These are phyloP conservation scores for Hemiscyllium ocellatum DNA, from an alignment of 2,113 vertebrate species.

Conservation along the genomic window DNA sequence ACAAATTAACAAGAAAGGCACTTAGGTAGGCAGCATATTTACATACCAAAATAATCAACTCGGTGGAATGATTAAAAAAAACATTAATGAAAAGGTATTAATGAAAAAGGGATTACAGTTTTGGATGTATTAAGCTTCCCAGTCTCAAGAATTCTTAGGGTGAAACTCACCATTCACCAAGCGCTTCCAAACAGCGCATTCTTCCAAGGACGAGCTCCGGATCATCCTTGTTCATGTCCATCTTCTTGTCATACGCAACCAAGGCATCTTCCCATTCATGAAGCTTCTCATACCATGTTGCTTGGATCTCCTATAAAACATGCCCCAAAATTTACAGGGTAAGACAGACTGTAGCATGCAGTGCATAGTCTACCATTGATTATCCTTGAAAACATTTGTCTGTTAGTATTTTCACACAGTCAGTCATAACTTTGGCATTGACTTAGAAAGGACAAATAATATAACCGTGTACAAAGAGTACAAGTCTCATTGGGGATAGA, in stretches of 20 bases:
- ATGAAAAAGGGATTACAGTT: not conserved
- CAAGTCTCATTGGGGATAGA: not conserved
- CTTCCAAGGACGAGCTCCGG: slow-evolving; percentile 90
- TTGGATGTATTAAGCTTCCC: not conserved
- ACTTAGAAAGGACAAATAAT: not conserved
- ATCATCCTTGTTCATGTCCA: slow-evolving; percentile 94
- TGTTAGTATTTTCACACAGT: not conserved
- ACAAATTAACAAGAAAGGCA: not conserved
- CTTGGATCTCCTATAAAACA: slow-evolving; percentile 83
- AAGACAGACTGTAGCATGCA: no score
- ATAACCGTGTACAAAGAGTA: not conserved
- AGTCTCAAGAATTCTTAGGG: not conserved
- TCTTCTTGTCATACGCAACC: slow-evolving; percentile 92
- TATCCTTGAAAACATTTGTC: not conserved
- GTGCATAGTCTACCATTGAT: not conserved
- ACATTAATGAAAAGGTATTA: not conserved
- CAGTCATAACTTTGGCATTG: not conserved
- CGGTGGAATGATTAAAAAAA: not conserved
- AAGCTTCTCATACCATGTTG: slow-evolving; percentile 97
- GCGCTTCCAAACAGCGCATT: slow-evolving; percentile 92
- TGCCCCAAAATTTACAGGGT: not conserved
- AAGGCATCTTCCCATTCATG: slow-evolving; percentile 97
- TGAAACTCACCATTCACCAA: slow-evolving; percentile 85
- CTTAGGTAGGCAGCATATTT: not conserved
- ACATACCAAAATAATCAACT: not conserved